Conservation (phyloP, 92 coral and sea anemone genomes). For the Hydrozoanthus gracilis region DNA sequence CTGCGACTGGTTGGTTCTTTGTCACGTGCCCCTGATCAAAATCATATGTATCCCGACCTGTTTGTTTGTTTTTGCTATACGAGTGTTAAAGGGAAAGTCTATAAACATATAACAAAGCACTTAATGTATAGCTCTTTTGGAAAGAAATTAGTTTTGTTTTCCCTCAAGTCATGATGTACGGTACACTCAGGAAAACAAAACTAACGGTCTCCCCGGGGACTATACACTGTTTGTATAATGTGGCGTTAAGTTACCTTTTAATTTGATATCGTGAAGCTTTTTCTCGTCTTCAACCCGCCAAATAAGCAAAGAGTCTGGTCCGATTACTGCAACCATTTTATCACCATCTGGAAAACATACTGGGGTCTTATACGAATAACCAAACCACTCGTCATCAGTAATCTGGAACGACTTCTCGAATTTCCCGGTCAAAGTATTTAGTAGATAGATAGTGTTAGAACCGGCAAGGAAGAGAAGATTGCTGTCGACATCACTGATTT, state of each 20-base stretch:
- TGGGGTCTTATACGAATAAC: constrained; percentile 67
- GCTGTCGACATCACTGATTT: constrained; percentile 66
- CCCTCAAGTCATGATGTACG: no score
- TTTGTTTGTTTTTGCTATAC: no score
- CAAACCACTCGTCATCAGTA: constrained; percentile 81
- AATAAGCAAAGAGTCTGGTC: constrained; percentile 74
- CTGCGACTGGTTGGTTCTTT: no score
- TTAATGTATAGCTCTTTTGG: no score
- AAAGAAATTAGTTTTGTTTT: no score
- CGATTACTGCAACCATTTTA: constrained; percentile 75
- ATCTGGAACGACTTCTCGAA: constrained; percentile 73
- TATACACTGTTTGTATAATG: background rate
- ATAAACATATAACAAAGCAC: no score
- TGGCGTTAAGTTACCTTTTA: constrained; percentile 61
- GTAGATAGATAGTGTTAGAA: constrained; percentile 72
- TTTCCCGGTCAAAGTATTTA: constrained; percentile 84
- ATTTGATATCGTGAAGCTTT: constrained; percentile 69
- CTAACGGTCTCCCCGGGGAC: no score
- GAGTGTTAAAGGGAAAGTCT: no score
- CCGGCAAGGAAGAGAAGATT: constrained; percentile 83
- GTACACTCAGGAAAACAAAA: background rate
- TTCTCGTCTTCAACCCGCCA: constrained; percentile 78
- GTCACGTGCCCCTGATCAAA: no score
- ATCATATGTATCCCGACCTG: no score
- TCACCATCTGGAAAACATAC: constrained; percentile 86